Evolutionary conservation across 2,113 vertebrate species (phyloP), one percentile per base, ranked within the genome.

Genomic region (Alouatta palliata): DNA sequence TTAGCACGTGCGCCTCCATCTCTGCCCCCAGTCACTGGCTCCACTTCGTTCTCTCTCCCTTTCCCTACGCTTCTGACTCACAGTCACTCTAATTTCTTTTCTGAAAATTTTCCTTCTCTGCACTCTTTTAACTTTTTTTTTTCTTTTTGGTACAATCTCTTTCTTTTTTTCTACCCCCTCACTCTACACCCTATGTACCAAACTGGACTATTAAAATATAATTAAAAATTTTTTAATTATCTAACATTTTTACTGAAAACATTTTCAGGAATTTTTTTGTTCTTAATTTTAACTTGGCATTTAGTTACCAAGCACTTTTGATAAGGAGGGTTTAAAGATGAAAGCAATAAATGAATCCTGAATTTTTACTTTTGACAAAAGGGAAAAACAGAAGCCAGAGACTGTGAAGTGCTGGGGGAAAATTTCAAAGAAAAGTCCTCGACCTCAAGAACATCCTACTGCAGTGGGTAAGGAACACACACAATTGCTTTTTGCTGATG

Each of bases 311-410:
- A 71, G 32, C 14, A 66, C 19, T 79, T 70, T 68, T 86, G 8
- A 35, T 54, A 56, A 71, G 73, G 8, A 30, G 13, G 91, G 7
- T n/a, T 93, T 90, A 11, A 92, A 91, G 14, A 68, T 68, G 25
- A 95, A 97, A 95, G 47, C 4, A 73, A 3, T 47, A 75, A 87
- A 87, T 32, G 45, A 58, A 76, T 3, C 66, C 82, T 58, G 40
- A 87, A n/a, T 92, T 87, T 64, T 93, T 81, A 89, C 47, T 56
- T 98, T 87, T 76, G 47, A 93, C 64, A 93, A 84, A 94, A 94
- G 11, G 4, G 66, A 92, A 45, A 80, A 70, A 77, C 89, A 23
- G 13, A 54, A 92, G 35, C 2, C 23, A 90, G 45, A 52, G 43
- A 89, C 14, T 85, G 40, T 10, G 52, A 97, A 73, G 4, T 45